Percentiles rank a stretch among this genome's conserved stretches.
Evolutionary conservation across 2,113 vertebrate species (phyloP).

Genomic region (Larimichthys polyactis): DNA sequence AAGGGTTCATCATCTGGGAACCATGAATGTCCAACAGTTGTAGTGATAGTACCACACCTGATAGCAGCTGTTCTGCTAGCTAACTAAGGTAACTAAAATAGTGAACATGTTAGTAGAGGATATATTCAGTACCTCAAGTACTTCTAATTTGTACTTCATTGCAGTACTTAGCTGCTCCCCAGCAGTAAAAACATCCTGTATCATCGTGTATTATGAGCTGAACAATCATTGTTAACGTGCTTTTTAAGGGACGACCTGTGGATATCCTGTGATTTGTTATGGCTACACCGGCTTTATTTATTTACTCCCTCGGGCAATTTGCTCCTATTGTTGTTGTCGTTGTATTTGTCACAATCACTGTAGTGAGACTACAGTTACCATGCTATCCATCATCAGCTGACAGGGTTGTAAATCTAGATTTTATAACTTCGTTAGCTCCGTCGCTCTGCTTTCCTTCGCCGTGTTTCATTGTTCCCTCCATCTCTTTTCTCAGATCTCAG

Average conservation of each 20-base stretch:
- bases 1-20: no score
- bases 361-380: background rate
- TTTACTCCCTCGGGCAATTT: background rate
- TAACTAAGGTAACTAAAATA: background rate
- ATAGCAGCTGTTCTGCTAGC: no score
- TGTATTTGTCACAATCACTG: background rate
- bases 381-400: background rate
- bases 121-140: background rate
- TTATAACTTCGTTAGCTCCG: background rate
- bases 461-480: background rate
- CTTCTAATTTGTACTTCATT: background rate
- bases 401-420: no score
- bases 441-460: background rate
- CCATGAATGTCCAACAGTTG: no score
- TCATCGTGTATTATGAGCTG: no score
- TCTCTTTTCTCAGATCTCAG: conserved; percentile 4
- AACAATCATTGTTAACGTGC: background rate
- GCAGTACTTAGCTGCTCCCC: background rate
- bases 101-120: background rate
- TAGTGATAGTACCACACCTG: no score
- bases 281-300: background rate
- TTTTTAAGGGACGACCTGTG: background rate
- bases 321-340: background rate
- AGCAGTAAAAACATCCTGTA: background rate
- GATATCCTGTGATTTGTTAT: background rate